Evolutionary conservation across 2,797 vertebrate genomes (phyloP).

Genomic region (Alca torda): DNA sequence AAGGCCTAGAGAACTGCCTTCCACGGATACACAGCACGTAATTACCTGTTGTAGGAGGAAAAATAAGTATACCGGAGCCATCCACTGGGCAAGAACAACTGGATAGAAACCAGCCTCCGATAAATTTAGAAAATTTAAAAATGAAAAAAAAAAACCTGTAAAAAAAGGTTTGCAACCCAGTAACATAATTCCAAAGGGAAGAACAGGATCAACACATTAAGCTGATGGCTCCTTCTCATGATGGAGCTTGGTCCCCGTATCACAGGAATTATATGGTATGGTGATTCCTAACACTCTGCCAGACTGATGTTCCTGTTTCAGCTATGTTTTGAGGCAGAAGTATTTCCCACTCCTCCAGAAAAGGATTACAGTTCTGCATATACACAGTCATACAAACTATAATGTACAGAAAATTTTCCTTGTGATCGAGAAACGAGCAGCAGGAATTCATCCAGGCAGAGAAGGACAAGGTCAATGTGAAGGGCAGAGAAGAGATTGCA

Average conservation of each 20-base stretch:
- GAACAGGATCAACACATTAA: not conserved
- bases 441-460: not conserved
- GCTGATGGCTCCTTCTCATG: not conserved
- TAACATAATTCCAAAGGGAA: not conserved
- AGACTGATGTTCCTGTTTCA: not conserved
- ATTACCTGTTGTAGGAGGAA: not conserved
- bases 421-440: not conserved
- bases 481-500: not conserved
- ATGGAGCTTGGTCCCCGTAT: rapidly evolving
- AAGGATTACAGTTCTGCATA: not conserved
- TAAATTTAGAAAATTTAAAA: not conserved
- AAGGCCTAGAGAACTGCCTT: not conserved
- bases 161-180: not conserved
- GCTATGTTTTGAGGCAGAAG: not conserved
- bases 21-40: not conserved
- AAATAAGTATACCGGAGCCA: not conserved
- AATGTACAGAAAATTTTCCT: not conserved
- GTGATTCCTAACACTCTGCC: not conserved
- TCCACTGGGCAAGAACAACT: not conserved
- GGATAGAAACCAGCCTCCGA: not conserved
- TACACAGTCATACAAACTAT: not conserved
- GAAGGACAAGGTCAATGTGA: not conserved
- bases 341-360: not conserved
- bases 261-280: not conserved
- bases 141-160: not conserved